phyloP scores from a whole-genome alignment of 2,888 invertebrate genomes.

The Pseudolycoriella hygida region DNA sequence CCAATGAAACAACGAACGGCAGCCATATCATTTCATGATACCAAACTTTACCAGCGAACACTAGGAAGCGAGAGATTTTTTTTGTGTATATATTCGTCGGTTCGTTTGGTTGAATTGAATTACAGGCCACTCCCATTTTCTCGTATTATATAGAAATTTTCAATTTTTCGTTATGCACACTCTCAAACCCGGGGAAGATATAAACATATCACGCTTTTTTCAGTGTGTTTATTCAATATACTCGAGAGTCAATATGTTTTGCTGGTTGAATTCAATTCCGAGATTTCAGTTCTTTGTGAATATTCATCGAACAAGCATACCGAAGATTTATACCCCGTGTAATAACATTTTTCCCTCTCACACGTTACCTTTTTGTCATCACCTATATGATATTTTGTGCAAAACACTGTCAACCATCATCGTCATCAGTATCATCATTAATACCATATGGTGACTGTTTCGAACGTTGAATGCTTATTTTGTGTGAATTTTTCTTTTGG shows the following conservation, averaged over 20 bases:
- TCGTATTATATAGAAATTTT: no score
- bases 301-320: conserved; percentile 9
- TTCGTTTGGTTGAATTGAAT: no score
- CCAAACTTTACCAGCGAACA: not conserved
- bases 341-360: not conserved
- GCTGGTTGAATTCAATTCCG: conserved; percentile 3
- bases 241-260: conserved; percentile 1
- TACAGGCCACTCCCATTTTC: no score
- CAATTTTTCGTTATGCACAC: no score
- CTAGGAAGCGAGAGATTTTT: not conserved
- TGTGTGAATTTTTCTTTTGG: no score
- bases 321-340: not conserved
- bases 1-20: conserved; percentile 5
- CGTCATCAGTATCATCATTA: no score
- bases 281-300: conserved; percentile 13
- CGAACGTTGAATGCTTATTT: not conserved
- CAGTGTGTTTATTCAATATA: conserved; percentile 1
- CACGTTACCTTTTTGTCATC: no score
- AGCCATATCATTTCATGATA: conserved; percentile 6
- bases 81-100: not conserved
- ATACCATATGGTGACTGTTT: not conserved
- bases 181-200: no score
- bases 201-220: no score
- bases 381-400: no score
- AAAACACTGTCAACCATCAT: no score